Conservation (phyloP, 92 coral and sea anemone genomes). For the Zoanthus solanderi region DNA sequence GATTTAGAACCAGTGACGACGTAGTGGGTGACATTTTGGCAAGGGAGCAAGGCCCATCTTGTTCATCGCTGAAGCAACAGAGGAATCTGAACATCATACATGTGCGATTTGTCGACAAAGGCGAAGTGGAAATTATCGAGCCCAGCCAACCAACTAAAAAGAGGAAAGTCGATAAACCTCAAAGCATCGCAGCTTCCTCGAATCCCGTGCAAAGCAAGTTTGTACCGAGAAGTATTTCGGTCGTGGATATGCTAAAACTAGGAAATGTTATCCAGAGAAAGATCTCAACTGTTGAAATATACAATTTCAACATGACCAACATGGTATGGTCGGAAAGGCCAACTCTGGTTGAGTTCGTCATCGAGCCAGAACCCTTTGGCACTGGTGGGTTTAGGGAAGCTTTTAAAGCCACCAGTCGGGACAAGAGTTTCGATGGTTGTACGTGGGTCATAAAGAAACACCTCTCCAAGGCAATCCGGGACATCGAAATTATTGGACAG, state of each 20-base stretch:
- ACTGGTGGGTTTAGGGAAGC: constrained; percentile 48
- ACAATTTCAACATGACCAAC: constrained; percentile 34
- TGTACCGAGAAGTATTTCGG: constrained; percentile 44
- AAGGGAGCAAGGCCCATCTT: constrained; percentile 56
- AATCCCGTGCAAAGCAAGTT: neutral
- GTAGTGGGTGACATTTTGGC: constrained; percentile 36
- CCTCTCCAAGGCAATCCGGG: constrained; percentile 33
- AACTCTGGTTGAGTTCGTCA: constrained; percentile 36
- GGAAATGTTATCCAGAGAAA: constrained; percentile 37
- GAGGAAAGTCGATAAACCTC: constrained; percentile 11
- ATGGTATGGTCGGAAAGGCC: constrained; percentile 51
- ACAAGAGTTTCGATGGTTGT: constrained; percentile 21
- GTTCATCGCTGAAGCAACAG: constrained; percentile 41
- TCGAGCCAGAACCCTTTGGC: constrained; percentile 48
- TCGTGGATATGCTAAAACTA: constrained; percentile 50
- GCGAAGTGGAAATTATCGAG: constrained; percentile 12
- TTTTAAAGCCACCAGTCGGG: constrained; percentile 52
- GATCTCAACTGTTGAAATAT: constrained; percentile 25
- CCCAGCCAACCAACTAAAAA: constrained; percentile 12
- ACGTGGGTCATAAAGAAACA: constrained; percentile 53
- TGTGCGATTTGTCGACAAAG: constrained; percentile 14
- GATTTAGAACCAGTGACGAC: neutral
- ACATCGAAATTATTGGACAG: constrained; percentile 45
- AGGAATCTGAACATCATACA: constrained; percentile 8
- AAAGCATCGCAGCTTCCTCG: constrained; percentile 10